Conservation (phyloP, 2,888 invertebrate species). For the Phaonia tiefii region DNA sequence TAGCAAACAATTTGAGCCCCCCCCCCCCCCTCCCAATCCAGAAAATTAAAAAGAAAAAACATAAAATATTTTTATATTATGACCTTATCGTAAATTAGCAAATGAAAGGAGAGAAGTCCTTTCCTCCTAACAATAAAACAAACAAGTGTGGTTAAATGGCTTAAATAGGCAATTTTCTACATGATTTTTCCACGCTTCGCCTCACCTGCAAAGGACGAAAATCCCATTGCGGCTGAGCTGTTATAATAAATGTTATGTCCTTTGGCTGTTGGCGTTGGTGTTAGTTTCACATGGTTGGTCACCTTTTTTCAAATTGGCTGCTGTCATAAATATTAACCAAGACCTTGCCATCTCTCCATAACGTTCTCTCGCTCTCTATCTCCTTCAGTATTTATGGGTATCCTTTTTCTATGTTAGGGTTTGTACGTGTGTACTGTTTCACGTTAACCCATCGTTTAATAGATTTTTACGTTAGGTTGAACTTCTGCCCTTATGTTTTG, state of each 20-base stretch:
- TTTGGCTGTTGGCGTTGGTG: slow-evolving; percentile 1
- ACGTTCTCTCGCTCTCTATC: too few species aligned
- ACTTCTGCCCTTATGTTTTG: slow-evolving; percentile 59
- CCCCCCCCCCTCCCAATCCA: too few species aligned
- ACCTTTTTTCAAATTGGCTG: slow-evolving; percentile 29
- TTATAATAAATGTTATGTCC: not conserved
- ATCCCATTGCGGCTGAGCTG: slow-evolving; percentile 16
- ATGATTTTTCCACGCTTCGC: slow-evolving; percentile 1
- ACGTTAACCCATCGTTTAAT: slow-evolving; percentile 72
- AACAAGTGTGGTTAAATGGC: not conserved
- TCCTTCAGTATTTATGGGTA: too few species aligned
- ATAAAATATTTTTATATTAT: not conserved
- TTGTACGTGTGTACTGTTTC: slow-evolving; percentile 69
- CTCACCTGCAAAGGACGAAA: too few species aligned
- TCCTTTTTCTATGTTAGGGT: too few species aligned
- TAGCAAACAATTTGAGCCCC: not conserved
- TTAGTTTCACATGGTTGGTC: slow-evolving; percentile 26
- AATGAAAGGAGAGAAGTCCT: not conserved
- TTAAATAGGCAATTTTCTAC: slow-evolving; percentile 17
- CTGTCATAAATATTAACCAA: slow-evolving; percentile 22
- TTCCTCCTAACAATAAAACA: not conserved
- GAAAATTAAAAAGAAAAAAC: not conserved
- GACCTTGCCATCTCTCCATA: too few species aligned
- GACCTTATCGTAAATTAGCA: slow-evolving; percentile 17
- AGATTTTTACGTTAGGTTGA: slow-evolving; percentile 73